A percentile compares a stretch with the other conserved stretches of the same genome.
Conservation (phyloP, 2,888 invertebrate genomes). For the Microchrysa polita region DNA sequence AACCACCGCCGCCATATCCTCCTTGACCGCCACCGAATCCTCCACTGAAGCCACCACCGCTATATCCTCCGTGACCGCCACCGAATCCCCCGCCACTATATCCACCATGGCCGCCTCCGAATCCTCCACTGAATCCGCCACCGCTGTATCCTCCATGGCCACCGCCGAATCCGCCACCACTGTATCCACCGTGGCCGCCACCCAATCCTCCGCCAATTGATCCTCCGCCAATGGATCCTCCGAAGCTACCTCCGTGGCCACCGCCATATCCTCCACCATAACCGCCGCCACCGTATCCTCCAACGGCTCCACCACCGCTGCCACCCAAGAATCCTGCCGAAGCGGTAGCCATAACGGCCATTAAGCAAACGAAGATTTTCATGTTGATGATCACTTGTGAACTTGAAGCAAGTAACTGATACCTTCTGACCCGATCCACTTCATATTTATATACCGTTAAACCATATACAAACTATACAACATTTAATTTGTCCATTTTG, state of each 20-base stretch:
- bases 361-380: constrained; percentile 45
- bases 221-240: constrained; percentile 36
- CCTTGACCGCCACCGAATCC: background rate
- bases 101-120: constrained; percentile 36
- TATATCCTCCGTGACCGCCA: constrained; percentile 19
- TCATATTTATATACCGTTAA: constrained; percentile 39
- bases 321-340: constrained; percentile 43
- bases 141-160: constrained; percentile 14
- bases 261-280: background rate
- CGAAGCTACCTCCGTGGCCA: constrained; percentile 23
- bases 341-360: constrained; percentile 42
- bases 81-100: constrained; percentile 13
- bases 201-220: constrained; percentile 10
- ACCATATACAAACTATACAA: constrained; percentile 9
- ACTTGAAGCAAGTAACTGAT: constrained; percentile 39
- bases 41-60: constrained; percentile 4
- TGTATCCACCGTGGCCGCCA: constrained; percentile 20
- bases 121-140: constrained; percentile 28
- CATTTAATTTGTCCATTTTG: constrained; percentile 28
- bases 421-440: constrained; percentile 3
- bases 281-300: constrained; percentile 33
- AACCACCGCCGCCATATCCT: background rate
- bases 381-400: constrained; percentile 30
- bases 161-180: constrained; percentile 28
- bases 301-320: constrained; percentile 30